Conservation (phyloP, 2,113 vertebrate genomes). For the Lagenorhynchus albirostris region DNA sequence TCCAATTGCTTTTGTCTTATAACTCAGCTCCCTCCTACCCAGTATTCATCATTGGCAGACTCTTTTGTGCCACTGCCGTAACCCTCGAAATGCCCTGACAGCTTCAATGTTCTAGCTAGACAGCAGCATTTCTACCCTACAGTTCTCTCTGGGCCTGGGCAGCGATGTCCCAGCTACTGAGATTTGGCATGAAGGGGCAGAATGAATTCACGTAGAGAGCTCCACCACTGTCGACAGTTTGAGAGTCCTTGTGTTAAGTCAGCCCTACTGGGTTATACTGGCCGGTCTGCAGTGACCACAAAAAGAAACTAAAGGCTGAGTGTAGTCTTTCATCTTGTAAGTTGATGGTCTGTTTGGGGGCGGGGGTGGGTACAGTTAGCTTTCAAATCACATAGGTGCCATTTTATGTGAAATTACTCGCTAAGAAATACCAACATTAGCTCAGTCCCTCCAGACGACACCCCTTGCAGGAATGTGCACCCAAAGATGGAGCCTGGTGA, state of each 20-base stretch:
- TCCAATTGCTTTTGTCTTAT: not conserved
- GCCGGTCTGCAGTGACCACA: not conserved
- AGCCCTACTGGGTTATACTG: not conserved
- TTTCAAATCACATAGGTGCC: not conserved
- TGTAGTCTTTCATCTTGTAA: not conserved
- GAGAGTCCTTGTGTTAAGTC: not conserved
- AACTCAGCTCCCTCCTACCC: not conserved
- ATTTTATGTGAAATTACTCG: not conserved
- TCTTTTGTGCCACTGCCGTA: not conserved
- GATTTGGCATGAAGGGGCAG: fast-evolving
- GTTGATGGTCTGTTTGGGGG: not conserved
- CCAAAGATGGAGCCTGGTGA: not conserved
- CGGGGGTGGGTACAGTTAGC: not conserved
- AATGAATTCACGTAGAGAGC: not conserved
- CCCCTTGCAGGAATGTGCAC: not conserved
- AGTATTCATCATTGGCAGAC: not conserved
- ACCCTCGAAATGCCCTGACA: not conserved
- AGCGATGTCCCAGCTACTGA: too few relatives aligned
- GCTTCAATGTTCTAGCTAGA: not conserved
- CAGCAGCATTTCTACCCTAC: not conserved
- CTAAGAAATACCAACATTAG: not conserved
- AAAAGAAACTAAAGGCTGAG: not conserved
- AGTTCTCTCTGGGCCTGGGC: not conserved
- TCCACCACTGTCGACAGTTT: fast-evolving
- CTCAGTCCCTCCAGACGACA: not conserved